A percentile compares a stretch with the other conserved stretches of the same genome.
phyloP scores from a whole-genome alignment of 2,113 vertebrate genomes.

The Leptobrachium ailaonicum region DNA sequence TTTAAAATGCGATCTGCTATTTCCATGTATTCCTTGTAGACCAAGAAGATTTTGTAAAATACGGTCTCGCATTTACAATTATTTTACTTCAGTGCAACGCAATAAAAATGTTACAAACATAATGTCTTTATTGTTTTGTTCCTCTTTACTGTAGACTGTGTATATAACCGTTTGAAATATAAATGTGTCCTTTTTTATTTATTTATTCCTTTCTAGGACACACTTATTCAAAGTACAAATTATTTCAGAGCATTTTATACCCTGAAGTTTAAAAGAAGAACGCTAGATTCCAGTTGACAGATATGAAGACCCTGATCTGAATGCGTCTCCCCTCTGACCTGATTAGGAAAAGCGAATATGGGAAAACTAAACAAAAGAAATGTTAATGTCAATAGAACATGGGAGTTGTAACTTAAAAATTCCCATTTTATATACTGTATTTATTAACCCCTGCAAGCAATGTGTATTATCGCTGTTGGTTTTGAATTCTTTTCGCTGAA shows the following conservation, averaged over 20 bases:
- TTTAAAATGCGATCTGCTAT: slow-evolving; percentile 24
- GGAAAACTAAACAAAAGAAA: too few species aligned
- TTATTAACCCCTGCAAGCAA: too few species aligned
- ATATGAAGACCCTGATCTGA: too few species aligned
- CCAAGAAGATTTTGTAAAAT: slow-evolving; percentile 28
- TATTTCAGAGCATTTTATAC: slow-evolving; percentile 21
- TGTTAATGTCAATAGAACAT: too few species aligned
- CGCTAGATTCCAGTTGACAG: too few species aligned
- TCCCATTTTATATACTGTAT: too few species aligned
- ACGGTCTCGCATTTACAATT: slow-evolving; percentile 34
- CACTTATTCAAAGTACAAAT: slow-evolving; percentile 25
- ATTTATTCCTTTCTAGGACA: not conserved
- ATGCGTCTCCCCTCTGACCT: too few species aligned
- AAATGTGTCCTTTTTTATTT: slow-evolving; percentile 25
- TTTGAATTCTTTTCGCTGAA: too few species aligned
- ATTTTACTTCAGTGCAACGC: slow-evolving; percentile 23
- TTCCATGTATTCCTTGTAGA: slow-evolving; percentile 31
- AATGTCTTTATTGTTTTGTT: slow-evolving; percentile 26
- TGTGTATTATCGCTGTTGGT: too few species aligned
- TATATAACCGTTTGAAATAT: slow-evolving; percentile 11
- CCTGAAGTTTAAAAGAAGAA: slow-evolving; percentile 13
- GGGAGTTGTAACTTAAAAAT: too few species aligned
- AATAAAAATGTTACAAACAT: slow-evolving; percentile 40
- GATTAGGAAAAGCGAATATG: too few species aligned
- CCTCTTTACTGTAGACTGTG: slow-evolving; percentile 14